Conservation (phyloP, 2,113 vertebrate species). For the Serinus canaria region DNA sequence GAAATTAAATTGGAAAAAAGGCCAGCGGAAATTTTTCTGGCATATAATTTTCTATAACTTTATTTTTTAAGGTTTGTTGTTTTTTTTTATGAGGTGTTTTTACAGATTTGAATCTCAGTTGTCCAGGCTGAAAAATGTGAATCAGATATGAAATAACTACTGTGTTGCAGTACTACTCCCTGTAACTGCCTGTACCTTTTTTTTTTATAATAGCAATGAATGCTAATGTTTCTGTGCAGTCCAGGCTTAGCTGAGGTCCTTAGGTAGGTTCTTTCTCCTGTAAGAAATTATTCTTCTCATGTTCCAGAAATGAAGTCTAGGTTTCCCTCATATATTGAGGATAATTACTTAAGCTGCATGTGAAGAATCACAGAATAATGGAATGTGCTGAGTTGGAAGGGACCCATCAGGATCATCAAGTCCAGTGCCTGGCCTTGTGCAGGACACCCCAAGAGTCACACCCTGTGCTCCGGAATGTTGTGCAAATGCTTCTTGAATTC, state of each 20-base stretch:
- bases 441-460: background rate
- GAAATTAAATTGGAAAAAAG: background rate
- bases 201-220: background rate
- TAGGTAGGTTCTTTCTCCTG: background rate
- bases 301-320: background rate
- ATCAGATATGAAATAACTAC: background rate
- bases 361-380: background rate
- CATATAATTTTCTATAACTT: background rate
- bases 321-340: background rate
- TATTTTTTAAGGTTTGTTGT: background rate
- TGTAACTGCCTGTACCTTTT: background rate
- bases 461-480: rapidly evolving
- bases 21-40: background rate
- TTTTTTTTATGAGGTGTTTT: background rate
- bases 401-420: background rate
- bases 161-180: background rate
- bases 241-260: background rate
- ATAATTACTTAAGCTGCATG: background rate
- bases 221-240: background rate
- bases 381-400: background rate
- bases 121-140: background rate
- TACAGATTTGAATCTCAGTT: background rate
- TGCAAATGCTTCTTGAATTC: background rate
- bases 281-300: background rate
- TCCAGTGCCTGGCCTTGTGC: background rate